Conservation (phyloP, 1,140 invertebrate genomes). For the Brachionus rubens region DNA sequence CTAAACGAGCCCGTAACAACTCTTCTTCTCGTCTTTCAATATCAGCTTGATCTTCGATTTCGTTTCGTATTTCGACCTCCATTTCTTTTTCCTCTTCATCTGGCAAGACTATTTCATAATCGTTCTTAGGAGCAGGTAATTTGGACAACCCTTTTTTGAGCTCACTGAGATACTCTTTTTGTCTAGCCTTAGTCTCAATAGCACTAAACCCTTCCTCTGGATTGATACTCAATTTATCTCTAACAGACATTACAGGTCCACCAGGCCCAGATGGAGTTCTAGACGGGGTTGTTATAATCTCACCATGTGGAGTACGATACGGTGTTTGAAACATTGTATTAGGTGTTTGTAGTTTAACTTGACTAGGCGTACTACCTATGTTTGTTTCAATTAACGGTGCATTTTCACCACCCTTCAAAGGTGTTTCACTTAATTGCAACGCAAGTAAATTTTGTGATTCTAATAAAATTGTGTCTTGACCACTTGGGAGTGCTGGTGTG, state of each 20-base stretch:
- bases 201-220: slow-evolving; percentile 60
- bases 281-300: slow-evolving; percentile 14
- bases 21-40: slow-evolving; percentile 71
- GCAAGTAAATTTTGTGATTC: slow-evolving; percentile 99
- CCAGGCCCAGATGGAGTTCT: slow-evolving; percentile 49
- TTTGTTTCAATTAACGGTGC: slow-evolving; percentile 73
- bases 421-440: slow-evolving; percentile 91
- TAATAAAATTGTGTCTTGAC: slow-evolving; percentile 69
- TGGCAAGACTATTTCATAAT: slow-evolving; percentile 96
- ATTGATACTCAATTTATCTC: slow-evolving; percentile 94
- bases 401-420: slow-evolving; percentile 81
- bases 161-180: slow-evolving; percentile 24
- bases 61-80: slow-evolving; percentile 56
- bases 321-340: slow-evolving; percentile 93
- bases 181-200: slow-evolving; percentile 51
- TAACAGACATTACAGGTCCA: slow-evolving; percentile 64
- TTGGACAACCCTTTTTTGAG: slow-evolving; percentile 72
- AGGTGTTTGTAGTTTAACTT: slow-evolving; percentile 75
- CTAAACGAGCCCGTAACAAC: slow-evolving; percentile 63
- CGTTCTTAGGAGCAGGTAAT: slow-evolving; percentile 85
- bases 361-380: slow-evolving; percentile 73
- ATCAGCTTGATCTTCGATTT: slow-evolving; percentile 75
- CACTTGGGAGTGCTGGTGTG: slow-evolving; percentile 82
- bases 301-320: slow-evolving; percentile 68
- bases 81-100: slow-evolving; percentile 66